phyloP scores from a whole-genome alignment of 2,797 vertebrate genomes.

The Halcyon smyrnensis region DNA sequence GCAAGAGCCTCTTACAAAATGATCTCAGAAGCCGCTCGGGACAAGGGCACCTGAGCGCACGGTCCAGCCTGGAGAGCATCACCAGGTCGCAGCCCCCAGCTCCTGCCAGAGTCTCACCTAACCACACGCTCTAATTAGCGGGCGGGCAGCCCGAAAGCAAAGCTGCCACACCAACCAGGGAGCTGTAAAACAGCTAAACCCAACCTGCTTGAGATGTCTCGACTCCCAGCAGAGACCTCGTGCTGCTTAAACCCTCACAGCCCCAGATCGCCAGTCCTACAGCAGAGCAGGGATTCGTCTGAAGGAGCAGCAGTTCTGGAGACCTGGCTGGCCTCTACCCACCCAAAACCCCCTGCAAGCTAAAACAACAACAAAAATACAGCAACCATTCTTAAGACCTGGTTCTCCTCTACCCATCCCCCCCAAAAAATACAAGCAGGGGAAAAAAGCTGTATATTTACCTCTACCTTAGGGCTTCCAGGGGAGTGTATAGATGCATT shows the following conservation, averaged over 20 bases:
- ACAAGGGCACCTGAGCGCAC: rapidly evolving
- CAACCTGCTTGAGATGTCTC: no score
- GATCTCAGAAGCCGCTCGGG: neutral
- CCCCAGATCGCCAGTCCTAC: neutral
- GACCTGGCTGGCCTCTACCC: neutral
- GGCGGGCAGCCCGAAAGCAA: neutral
- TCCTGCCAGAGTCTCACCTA: neutral
- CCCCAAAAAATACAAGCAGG: rapidly evolving
- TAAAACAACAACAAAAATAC: neutral
- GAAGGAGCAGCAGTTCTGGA: neutral
- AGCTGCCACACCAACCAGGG: neutral
- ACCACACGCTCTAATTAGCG: neutral
- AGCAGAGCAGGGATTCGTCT: neutral
- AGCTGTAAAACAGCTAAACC: neutral
- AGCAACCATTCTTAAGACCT: neutral
- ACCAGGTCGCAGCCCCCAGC: neutral
- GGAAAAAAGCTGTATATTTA: rapidly evolving
- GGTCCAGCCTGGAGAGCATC: neutral
- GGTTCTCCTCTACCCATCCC: neutral
- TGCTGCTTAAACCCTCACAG: neutral
- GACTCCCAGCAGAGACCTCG: rapidly evolving
- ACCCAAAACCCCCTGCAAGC: no score
- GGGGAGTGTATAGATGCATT: rapidly evolving
- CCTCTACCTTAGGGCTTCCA: rapidly evolving
- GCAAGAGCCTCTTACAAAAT: neutral